Evolutionary conservation across 2,888 invertebrate species (phyloP), one percentile per base, ranked within the genome.

Genomic region (Calameuta pallipes): DNA sequence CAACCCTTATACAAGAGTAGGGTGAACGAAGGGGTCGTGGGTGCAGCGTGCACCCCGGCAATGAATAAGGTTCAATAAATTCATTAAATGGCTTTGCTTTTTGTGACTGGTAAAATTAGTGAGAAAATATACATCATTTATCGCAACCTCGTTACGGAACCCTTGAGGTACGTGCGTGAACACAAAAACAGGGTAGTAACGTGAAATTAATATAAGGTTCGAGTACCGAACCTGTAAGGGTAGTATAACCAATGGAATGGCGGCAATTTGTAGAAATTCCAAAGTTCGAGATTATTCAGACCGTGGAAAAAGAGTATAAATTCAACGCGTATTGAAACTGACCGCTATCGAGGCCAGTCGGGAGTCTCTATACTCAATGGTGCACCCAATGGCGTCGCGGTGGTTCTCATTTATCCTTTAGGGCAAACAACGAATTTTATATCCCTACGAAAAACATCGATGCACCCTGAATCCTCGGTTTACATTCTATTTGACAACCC

Each of bases 241-340:
- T 56, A 56, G 56, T 56, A 56, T 23, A 23, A 56, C 56, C 56
- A 56, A 56, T 56, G 56, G 23, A 56, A 56, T 23, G 9, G 56
- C 56, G 56, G 56, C 56, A 56, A 56, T 56, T 56, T 56, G 56
- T 56, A 56, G 56, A 56, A 56, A 56, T 23, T 56, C 56, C 23
- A 23, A 56, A 56, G 56, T 56, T 56, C 56, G 56, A 56, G 56
- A 56, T 56, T 56, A 56, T 56, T 56, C 56, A 23, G 23, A 56
- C 56, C 56, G 56, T 56, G 56, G 56, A 56, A 56, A 41, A 56
- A 56, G 79, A 82, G 73, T 78, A 75, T 82, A 80, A 82, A 82
- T 82, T 80, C 80, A 81, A 56, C 79, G 77, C 75, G 78, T 78
- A 78, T 78, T 82, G 80, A 82, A 82, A 80, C 81, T 83, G 83